Evolutionary conservation across 1,140 invertebrate genomes (phyloP), one percentile per base, ranked within the genome.

Genomic region (Myzus persicae): DNA sequence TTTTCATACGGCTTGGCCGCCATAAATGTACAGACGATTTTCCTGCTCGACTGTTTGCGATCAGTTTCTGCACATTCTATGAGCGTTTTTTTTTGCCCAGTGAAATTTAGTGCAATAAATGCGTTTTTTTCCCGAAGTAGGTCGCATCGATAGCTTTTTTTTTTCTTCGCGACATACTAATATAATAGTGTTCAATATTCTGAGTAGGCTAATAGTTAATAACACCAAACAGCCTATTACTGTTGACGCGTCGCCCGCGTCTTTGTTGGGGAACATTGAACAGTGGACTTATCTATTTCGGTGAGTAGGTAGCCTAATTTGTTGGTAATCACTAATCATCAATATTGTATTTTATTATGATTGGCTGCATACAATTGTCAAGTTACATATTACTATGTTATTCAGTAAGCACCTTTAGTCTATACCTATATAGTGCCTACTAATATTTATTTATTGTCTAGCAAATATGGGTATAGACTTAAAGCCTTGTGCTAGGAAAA

Each of bases 71-170:
- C 38, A 40, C 81, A 48, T 5, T 40, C 42, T 36, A 26, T 22
- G 22, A 24, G 31, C 24, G 42, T 76, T 93, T 85, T 51, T 84
- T 87, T 89, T 89, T 81, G 42, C 44, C 51, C 14, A 48, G 91
- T 85, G 91, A 93, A 93, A 93, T 93, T 93, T 93, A 85, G 81
- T 93, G 91, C 91, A 85, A 93, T 93, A 93, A 93, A 82, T 93
- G 91, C 81, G 91, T 93, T 85, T 85, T 92, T 84, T 84, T 51
- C 20, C 40, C 91, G 36, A 93, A 93, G 91, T 93, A 93, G 91
- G 91, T 93, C 91, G 91, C 91, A 46, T 36, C 89, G 46, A 84
- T 59, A 85, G 38, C 46, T 93, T 93, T 54, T 85, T 82, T 92
- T 91, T n/a, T 67, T 31, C 38, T 85, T 93, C 46, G 46, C n/a